These are phyloP conservation scores for Marmota monax DNA, from an alignment of 2,113 vertebrate species.

Conservation along the genomic window DNA sequence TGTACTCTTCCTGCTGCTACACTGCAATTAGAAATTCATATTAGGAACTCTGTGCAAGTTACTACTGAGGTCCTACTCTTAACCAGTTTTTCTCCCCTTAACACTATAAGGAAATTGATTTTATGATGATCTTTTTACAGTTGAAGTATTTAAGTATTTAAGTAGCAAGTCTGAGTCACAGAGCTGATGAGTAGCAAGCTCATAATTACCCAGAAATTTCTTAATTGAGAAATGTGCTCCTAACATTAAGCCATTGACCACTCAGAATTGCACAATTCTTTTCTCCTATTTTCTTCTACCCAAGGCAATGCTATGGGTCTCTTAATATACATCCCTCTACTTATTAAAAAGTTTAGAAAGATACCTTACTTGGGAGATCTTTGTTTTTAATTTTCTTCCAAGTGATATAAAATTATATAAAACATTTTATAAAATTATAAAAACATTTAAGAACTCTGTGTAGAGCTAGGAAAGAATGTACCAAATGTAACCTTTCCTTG, in stretches of 20 bases:
- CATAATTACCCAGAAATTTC: background rate
- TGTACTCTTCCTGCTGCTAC: background rate
- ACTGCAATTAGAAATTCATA: too few species aligned
- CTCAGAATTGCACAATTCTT: background rate
- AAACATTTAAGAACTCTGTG: too few species aligned
- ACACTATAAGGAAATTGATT: background rate
- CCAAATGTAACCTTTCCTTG: too few species aligned
- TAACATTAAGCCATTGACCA: background rate
- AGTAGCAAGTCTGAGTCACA: background rate
- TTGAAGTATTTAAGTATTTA: background rate
- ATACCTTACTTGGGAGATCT: background rate
- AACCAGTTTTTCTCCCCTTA: background rate
- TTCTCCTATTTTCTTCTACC: background rate
- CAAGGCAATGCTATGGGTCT: background rate
- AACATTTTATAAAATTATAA: background rate
- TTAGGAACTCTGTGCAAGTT: background rate
- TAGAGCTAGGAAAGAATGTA: too few species aligned
- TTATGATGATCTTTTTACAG: background rate
- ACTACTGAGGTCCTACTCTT: background rate
- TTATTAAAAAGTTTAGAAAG: background rate
- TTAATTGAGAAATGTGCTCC: too few species aligned
- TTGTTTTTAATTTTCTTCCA: background rate
- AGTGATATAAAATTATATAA: background rate
- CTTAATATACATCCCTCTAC: background rate
- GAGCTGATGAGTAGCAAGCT: background rate